Evolutionary conservation across 2,888 invertebrate species (phyloP).

Genomic region (Pherbina coryleti): DNA sequence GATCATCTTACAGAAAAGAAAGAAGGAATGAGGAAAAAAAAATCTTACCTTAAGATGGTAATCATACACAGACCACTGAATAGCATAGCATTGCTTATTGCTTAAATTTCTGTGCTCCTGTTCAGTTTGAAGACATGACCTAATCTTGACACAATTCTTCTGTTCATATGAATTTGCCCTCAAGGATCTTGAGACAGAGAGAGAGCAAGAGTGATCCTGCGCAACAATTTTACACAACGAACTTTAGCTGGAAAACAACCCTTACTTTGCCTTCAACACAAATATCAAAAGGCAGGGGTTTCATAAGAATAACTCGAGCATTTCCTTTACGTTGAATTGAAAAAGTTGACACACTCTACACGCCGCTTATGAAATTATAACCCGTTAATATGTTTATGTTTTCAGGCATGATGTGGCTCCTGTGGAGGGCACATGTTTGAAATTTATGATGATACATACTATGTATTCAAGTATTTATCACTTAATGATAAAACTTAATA

Average conservation of each 20-base stretch:
- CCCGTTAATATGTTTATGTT: too few relatives aligned
- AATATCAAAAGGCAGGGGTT: neutral
- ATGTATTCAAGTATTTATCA: too few relatives aligned
- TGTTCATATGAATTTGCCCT: neutral
- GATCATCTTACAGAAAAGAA: neutral
- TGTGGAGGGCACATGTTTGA: too few relatives aligned
- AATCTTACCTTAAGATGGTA: neutral
- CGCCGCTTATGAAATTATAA: too few relatives aligned
- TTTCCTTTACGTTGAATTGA: too few relatives aligned
- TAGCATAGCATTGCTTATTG: neutral
- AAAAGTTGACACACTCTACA: too few relatives aligned
- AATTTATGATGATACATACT: too few relatives aligned
- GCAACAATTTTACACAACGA: neutral
- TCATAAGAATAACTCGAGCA: neutral
- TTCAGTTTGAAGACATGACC: conserved; percentile 27
- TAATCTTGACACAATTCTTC: neutral
- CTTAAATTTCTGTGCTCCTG: conserved; percentile 20
- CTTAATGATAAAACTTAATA: too few relatives aligned
- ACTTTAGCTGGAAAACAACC: neutral
- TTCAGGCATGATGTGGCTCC: too few relatives aligned
- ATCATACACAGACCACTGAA: neutral
- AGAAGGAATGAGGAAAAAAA: neutral
- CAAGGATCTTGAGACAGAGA: neutral
- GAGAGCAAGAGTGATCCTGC: neutral
- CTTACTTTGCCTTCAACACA: neutral